phyloP scores from a whole-genome alignment of 2,888 invertebrate species.

The Eilema sororculum region DNA sequence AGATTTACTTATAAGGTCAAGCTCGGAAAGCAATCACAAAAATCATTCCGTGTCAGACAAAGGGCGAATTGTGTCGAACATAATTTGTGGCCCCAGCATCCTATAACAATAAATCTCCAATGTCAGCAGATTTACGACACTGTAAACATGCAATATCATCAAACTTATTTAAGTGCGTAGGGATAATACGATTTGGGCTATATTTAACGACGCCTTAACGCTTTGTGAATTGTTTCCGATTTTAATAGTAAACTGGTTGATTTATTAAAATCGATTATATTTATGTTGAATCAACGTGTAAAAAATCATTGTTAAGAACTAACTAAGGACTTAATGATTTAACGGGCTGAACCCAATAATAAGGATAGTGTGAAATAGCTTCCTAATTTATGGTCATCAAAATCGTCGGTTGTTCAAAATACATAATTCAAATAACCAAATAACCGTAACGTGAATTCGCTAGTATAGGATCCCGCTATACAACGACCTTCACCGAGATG shows the following conservation, averaged over 20 bases:
- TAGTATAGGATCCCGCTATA: no score
- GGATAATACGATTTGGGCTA: conserved; percentile 54
- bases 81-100: conserved; percentile 65
- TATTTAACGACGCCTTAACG: conserved; percentile 46
- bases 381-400: no score
- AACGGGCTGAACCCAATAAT: not conserved
- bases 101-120: conserved; percentile 76
- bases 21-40: conserved; percentile 57
- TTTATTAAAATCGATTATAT: conserved; percentile 35
- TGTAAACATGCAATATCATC: conserved; percentile 80
- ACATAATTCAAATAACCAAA: no score
- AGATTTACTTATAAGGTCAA: conserved; percentile 37
- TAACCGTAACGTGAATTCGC: not conserved
- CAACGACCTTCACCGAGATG: no score
- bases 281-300: not conserved
- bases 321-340: not conserved
- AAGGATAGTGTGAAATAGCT: no score
- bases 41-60: conserved; percentile 58
- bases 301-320: not conserved
- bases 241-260: conserved; percentile 45
- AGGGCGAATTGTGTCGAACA: conserved; percentile 65
- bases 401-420: no score
- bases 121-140: conserved; percentile 78
- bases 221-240: conserved; percentile 45
- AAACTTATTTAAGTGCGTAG: conserved; percentile 65